phyloP scores from a whole-genome alignment of 2,888 invertebrate species.

The Brachylomia viminalis region DNA sequence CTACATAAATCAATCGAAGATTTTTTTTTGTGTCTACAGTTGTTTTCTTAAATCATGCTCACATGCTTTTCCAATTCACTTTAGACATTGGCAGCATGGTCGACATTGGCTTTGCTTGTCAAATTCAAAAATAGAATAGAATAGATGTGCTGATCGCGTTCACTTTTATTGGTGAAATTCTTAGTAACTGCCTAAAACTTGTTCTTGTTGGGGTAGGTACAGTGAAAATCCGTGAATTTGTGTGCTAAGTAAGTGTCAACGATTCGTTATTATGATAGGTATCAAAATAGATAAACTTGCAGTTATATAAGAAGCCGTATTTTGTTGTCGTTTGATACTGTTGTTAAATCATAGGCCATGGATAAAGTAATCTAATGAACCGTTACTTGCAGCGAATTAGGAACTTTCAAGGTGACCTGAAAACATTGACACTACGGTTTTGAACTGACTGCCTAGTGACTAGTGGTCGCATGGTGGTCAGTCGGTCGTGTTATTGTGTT shows the following conservation, averaged over 20 bases:
- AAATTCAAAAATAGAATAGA: background rate
- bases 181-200: background rate
- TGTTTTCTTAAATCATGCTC: background rate
- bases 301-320: background rate
- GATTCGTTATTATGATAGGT: background rate
- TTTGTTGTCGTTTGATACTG: background rate
- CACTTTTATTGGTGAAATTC: background rate
- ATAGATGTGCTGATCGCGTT: background rate
- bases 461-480: background rate
- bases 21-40: background rate
- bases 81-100: background rate
- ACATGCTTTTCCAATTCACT: no score
- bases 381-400: constrained; percentile 17
- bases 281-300: background rate
- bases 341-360: constrained; percentile 22
- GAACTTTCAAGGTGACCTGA: constrained; percentile 29
- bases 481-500: no score
- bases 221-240: no score
- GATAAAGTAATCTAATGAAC: constrained; percentile 10
- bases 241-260: background rate
- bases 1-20: background rate
- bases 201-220: no score
- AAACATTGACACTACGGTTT: constrained; percentile 8
- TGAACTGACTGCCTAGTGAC: no score
- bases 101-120: background rate